Evolutionary conservation across 2,888 invertebrate species (phyloP), one percentile per base, ranked within the genome.

Genomic region (Pachymerium ferrugineum): DNA sequence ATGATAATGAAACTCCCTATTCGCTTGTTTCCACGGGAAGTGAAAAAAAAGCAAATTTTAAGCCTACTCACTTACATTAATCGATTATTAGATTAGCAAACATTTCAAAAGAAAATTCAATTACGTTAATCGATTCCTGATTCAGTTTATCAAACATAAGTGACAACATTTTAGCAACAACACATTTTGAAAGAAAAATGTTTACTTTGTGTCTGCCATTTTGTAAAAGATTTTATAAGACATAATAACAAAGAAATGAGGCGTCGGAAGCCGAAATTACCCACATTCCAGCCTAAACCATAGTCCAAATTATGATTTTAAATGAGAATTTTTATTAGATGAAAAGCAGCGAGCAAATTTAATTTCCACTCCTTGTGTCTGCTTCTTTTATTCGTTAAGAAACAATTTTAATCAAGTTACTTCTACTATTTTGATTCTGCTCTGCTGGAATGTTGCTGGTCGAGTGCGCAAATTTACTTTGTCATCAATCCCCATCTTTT

Each of bases 321-420:
- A 62, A 62, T 62, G 62, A 62, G 62, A 62, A 62, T 62, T 62
- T 62, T 62, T 62, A 62, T 62, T 62, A 62, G 62, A 62, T 62
- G 28, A 62, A 62, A 62, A 62, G 62, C 62, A 62, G 62, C 62
- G 62, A 62, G 25, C 62, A 62, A 62, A 62, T 62, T 62, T 62
- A 62, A 62, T 62, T 62, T 62, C 25, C 62, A 62, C 62, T 62
- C 62, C 3, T 12, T 28, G 62, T 62, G 62, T 62, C 28, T 62
- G 62, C 28, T 62, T 62, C 62, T 62, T 62, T 62, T 62, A 62
- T 62, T 62, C 62, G 6, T 54, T 22, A 62, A 62, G 62, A 62
- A 62, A 62, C 62, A 62, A 62, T 62, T 62, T 62, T 62, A 62
- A 62, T 62, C 62, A 62, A 62, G 28, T 62, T 62, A 62, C 25